Evolutionary conservation across 2,113 vertebrate genomes (phyloP).

Genomic region (Excalfactoria chinensis): DNA sequence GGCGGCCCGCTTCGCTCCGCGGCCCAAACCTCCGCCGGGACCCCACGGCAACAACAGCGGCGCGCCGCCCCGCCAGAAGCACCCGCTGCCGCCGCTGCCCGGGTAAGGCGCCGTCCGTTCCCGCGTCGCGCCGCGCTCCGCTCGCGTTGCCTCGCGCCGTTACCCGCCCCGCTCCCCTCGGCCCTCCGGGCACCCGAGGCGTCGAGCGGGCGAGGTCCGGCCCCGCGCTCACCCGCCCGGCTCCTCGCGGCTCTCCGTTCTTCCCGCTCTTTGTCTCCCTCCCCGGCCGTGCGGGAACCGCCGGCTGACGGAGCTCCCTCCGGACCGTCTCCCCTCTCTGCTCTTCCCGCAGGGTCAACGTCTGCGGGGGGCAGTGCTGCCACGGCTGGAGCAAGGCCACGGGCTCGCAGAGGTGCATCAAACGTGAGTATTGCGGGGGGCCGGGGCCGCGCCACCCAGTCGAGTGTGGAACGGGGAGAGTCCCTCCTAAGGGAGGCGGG

Average conservation of each 20-base stretch:
- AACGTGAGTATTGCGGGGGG: constrained; percentile 85
- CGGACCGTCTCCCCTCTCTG: constrained; percentile 43
- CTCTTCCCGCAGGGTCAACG: constrained; percentile 89
- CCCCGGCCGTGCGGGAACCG: too few relatives aligned
- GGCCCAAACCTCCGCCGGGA: constrained; percentile 38
- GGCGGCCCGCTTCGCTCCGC: constrained; percentile 62
- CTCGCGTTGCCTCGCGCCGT: neutral
- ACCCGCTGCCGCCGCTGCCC: constrained; percentile 74
- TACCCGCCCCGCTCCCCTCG: neutral
- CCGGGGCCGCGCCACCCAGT: too few relatives aligned
- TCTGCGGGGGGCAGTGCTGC: constrained; percentile 95
- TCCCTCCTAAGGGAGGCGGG: too few relatives aligned
- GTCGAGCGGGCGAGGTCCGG: neutral
- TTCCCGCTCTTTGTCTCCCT: too few relatives aligned
- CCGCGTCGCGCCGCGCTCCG: neutral
- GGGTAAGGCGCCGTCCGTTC: constrained; percentile 74
- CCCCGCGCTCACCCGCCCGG: neutral
- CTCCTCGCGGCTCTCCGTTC: too few relatives aligned
- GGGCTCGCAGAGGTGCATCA: constrained; percentile 93
- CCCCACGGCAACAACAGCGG: constrained; percentile 48
- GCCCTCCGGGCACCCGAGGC: neutral
- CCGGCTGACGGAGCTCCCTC: neutral
- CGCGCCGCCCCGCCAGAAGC: constrained; percentile 76
- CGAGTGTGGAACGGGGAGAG: too few relatives aligned
- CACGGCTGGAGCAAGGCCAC: constrained; percentile 93